Evolutionary conservation across 2,888 invertebrate species (phyloP).

Genomic region (Eucera pruinosa): DNA sequence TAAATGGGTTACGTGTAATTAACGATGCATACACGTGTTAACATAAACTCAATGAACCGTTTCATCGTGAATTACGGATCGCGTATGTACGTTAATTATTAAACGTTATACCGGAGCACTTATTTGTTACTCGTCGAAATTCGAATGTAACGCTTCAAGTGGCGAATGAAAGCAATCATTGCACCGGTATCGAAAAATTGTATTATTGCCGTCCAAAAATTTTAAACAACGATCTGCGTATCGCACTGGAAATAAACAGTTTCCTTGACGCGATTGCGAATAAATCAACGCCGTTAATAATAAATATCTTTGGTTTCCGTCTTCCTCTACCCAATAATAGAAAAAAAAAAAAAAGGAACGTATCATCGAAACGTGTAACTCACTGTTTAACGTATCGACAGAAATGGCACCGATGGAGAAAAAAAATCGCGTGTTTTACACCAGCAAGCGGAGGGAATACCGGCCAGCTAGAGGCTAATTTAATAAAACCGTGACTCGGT

Average conservation of each 20-base stretch:
- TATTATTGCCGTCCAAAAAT: too few species aligned
- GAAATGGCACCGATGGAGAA: neutral
- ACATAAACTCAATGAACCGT: too few species aligned
- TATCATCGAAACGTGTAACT: too few species aligned
- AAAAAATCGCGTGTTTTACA: neutral
- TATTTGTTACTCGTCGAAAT: neutral
- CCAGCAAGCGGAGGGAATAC: neutral
- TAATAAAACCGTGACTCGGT: conserved; percentile 67
- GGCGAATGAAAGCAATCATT: neutral
- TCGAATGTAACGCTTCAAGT: neutral
- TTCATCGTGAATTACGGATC: conserved; percentile 2
- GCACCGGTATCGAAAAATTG: neutral
- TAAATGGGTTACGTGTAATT: neutral
- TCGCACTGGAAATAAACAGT: too few species aligned
- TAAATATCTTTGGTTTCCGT: too few species aligned
- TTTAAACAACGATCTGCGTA: too few species aligned
- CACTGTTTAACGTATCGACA: neutral
- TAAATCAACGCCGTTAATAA: too few species aligned
- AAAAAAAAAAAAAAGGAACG: too few species aligned
- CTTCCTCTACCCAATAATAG: too few species aligned
- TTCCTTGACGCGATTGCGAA: too few species aligned
- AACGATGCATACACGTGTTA: too few species aligned
- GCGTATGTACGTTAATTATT: neutral
- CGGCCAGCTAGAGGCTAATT: conserved; percentile 60
- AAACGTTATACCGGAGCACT: neutral